Conservation (phyloP, 2,113 vertebrate genomes). For the Rhinichthys klamathensis region DNA sequence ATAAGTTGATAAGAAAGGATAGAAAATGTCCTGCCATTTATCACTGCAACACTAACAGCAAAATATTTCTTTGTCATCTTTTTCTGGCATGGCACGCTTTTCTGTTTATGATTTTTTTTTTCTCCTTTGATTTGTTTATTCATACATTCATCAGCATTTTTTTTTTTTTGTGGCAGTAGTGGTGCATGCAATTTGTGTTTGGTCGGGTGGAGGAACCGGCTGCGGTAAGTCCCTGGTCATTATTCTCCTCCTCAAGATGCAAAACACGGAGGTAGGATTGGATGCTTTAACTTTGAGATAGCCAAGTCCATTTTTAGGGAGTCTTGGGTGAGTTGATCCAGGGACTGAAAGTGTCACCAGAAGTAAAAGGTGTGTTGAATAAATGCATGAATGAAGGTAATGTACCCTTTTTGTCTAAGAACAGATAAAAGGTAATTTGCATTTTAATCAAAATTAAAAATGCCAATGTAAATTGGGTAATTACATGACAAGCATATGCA, state of each 20-base stretch:
- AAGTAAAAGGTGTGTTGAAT: slow-evolving; percentile 41
- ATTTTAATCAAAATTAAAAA: not conserved
- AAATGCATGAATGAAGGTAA: slow-evolving; percentile 55
- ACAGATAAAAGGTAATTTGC: not conserved
- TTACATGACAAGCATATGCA: slow-evolving; percentile 47
- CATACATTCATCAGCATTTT: slow-evolving; percentile 55
- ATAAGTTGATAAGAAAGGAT: slow-evolving; percentile 41
- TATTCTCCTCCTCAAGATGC: slow-evolving; percentile 71
- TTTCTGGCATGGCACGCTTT: slow-evolving; percentile 48
- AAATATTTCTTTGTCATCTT: slow-evolving; percentile 46
- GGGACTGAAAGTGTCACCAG: slow-evolving; percentile 41
- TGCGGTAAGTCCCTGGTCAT: slow-evolving; percentile 77
- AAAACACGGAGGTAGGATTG: slow-evolving; percentile 78
- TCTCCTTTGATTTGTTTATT: slow-evolving; percentile 43
- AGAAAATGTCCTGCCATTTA: slow-evolving; percentile 50
- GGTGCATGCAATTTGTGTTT: slow-evolving; percentile 76
- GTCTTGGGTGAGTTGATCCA: slow-evolving; percentile 46
- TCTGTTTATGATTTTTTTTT: slow-evolving; percentile 33
- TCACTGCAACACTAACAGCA: slow-evolving; percentile 47
- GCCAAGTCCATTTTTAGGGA: slow-evolving; percentile 34
- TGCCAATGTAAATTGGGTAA: slow-evolving; percentile 29
- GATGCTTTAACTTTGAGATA: slow-evolving; percentile 56
- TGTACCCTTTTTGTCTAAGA: slow-evolving; percentile 34
- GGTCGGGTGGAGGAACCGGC: slow-evolving; percentile 69
- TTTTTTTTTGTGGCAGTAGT: slow-evolving; percentile 53